These are phyloP conservation scores for Neodiprion pinetum DNA, from an alignment of 1,140 invertebrate genomes.

Conservation along the genomic window DNA sequence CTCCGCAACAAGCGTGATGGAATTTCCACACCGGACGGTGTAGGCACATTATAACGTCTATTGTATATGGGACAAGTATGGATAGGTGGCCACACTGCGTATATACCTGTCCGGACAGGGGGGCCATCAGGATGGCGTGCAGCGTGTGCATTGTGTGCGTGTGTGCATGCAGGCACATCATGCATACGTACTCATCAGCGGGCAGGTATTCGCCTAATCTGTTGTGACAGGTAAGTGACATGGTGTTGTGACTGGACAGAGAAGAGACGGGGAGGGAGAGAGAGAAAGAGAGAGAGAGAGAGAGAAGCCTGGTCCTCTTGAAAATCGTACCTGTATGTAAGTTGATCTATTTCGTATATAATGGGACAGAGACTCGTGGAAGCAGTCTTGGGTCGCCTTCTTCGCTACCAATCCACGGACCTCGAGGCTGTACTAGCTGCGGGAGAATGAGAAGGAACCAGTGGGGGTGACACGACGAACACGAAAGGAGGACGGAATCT, in stretches of 20 bases:
- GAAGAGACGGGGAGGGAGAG: neutral
- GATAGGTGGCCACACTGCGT: too few relatives aligned
- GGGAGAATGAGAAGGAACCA: too few relatives aligned
- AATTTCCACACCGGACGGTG: too few relatives aligned
- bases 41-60: too few relatives aligned
- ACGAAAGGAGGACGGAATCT: neutral
- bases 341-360: conserved; percentile 43
- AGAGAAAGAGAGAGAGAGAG: neutral
- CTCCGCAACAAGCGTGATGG: too few relatives aligned
- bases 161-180: too few relatives aligned
- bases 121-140: conserved; percentile 15
- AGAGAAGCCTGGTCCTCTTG: neutral
- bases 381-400: conserved; percentile 7
- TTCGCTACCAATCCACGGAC: neutral
- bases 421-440: conserved; percentile 20
- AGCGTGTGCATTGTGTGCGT: too few relatives aligned
- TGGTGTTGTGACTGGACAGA: conserved; percentile 42
- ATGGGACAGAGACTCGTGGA: conserved; percentile 28
- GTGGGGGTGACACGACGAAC: too few relatives aligned
- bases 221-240: conserved; percentile 48
- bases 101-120: neutral
- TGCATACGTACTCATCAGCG: neutral
- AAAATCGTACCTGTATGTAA: conserved; percentile 29
- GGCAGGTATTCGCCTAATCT: conserved; percentile 41
- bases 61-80: too few relatives aligned